Base-by-base conservation (phyloP, 2,113 vertebrate species). In the Laticauda laticaudata region DNA sequence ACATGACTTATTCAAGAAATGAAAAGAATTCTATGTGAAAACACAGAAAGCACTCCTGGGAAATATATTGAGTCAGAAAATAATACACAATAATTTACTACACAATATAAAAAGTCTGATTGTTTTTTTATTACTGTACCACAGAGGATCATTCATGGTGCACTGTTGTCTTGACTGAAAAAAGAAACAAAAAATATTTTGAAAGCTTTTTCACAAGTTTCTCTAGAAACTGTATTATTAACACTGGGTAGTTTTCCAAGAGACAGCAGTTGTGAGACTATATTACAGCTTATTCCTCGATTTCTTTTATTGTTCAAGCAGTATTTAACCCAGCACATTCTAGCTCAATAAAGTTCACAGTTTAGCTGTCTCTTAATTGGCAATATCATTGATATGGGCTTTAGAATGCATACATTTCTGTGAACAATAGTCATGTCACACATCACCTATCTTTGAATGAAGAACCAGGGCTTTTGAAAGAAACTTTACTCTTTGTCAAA, bases 1-100 rank as follows among this genome's bases (percentile, higher is more conserved):
- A 53, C 21, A 48, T 53, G 51, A 54, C 43, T 53, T 59, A 64
- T 88, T 64, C 12, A 87, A 86, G 54, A 48, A 43, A 61, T 5
- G 21, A 55, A 88, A 75, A 92, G 48, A 75, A 51, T n/a, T 87
- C 26, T 54, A 48, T 18, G 26, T 54, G 51, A 55, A 92, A 92
- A 88, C n/a, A 45, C 29, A 69, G 61, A 51, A 55, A 75, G 59
- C 26, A 18, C 86, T 55, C n/a, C 23, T 34, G 57, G 23, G 59
- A 87, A 39, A 92, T 75, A 88, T 43, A 92, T 92, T 55, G 48
- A 88, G 59, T 54, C 48, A 54, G 59, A 34, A 55, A 92, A 92
- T 75, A 88, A 59, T 29, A 45, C 48, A 29, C 12, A 39, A 43
- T 43, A 88, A 51, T 69, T 92, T 55, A 61, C 48, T 64, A 54